Evolutionary conservation across 1,140 invertebrate genomes (phyloP), one percentile per base, ranked within the genome.

Genomic region (Halyomorpha halys): DNA sequence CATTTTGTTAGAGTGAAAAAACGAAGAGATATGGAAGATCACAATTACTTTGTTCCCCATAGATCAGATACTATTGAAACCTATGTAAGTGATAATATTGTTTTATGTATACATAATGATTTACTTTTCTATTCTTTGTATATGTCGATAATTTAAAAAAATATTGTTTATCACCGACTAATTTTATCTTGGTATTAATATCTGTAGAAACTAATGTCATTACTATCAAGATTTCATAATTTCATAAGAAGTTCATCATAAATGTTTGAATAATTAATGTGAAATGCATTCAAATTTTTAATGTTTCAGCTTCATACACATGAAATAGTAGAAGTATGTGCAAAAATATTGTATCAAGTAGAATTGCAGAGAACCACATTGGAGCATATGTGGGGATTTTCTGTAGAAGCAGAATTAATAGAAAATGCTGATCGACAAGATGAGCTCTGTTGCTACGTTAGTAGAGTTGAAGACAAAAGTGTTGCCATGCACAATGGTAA

Each of bases 321-420:
- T 72, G 94, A 97, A 77, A 85, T 94, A 34, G 90, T 97, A 21
- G 94, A 97, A 79, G 91, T 97, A 16, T 96, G 94, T 77, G 90
- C 91, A 68, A 98, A 98, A 79, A 91, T 95, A 71, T 80, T 97
- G 64, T 97, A 97, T 77, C 94, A 97, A 83, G 90, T 97, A 65
- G 93, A 97, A 75, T 79, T 98, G 70, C 87, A 90, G 65, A 80
- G 92, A 63, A 86, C 82, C 62, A 90, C 88, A 15, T 78, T 94
- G 68, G 92, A 95, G 70, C 91, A 94, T 75, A 93, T 94, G 89
- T 97, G 94, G 89, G 95, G 95, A 65, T 95, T 98, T 77, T 93
- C 90, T 64, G 93, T 97, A 25, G 95, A 98, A 75, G 94, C 94
- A 4, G 94, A 97, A 76, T 80, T 97, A 56, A 93, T 95, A 64